Base-by-base conservation (phyloP, 1,140 invertebrate species). In the Acromyrmex charruanus region DNA sequence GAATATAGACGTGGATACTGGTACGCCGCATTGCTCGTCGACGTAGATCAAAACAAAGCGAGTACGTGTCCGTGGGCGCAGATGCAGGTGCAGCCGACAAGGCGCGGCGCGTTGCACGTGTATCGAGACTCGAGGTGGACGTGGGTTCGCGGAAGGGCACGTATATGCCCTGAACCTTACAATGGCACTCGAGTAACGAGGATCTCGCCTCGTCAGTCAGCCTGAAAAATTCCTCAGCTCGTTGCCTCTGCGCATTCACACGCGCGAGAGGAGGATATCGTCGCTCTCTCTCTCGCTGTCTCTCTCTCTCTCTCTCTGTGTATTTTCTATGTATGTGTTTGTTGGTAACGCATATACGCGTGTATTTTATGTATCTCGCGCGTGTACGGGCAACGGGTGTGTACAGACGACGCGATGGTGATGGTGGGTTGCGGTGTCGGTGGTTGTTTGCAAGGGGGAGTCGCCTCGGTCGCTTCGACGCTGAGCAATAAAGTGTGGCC, bases 401-500 rank as follows among this genome's bases (percentile, higher is more conserved):
- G 28, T 28, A 31, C 3, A 31, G 31, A 31, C 61, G 71, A 28
- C 14, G 61, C 18, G 59, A 55, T 35, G 69, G 49, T 49, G 87
- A 51, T 44, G 77, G 77, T 86, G 72, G 49, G 69, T 75, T 55
- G 77, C 25, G 86, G 88, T 84, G 49, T 66, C 75, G 74, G 74
- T 86, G 88, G 90, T 85, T 81, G 88, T 89, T 89, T 63, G 82
- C 74, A 81, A 80, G 63, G 63, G 72, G 77, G 79, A 71, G 75
- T 58, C 86, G 72, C 77, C 58, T 89, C 75, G 84, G 66, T 77
- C 79, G 66, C 79, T 44, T 49, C 84, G 77, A 25, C 77, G 89
- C 88, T 80, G 88, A 91, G 92, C 92, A 93, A 95, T 94, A 94
- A 94, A 94, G 90, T 93, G 92, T 90, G 69, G 28, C 79, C 89